phyloP scores from a whole-genome alignment of 2,113 vertebrate genomes.

The Vireo altiloquus region DNA sequence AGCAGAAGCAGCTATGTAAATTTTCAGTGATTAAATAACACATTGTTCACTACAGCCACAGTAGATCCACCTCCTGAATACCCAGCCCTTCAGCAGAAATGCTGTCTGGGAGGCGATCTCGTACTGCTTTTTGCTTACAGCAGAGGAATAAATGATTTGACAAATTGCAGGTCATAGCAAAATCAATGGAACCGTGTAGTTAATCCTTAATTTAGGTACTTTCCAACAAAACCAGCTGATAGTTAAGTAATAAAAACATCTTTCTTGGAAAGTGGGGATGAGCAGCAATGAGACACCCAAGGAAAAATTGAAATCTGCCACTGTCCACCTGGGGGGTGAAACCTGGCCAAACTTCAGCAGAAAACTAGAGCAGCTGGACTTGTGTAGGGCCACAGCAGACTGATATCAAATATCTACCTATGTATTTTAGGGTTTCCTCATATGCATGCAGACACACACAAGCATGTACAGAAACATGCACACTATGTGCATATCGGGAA shows the following conservation, averaged over 20 bases:
- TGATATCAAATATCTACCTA: not conserved
- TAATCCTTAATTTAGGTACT: not conserved
- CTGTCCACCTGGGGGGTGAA: not conserved
- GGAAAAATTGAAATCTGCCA: not conserved
- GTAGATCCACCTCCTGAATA: not conserved
- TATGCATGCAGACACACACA: not conserved
- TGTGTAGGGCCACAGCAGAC: not conserved
- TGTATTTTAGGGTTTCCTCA: not conserved
- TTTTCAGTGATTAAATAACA: not conserved
- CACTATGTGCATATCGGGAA: not conserved
- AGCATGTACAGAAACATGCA: not conserved
- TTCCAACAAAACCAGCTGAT: not conserved
- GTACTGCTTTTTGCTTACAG: not conserved
- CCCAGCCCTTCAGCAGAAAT: not conserved
- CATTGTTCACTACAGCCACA: not conserved
- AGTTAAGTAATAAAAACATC: not conserved
- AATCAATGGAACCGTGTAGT: not conserved
- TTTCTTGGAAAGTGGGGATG: not conserved
- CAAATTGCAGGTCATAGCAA: not conserved
- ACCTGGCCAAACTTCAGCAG: not conserved
- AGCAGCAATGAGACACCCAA: not conserved
- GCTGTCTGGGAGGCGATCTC: not conserved
- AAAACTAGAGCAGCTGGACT: not conserved
- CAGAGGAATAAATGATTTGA: not conserved
- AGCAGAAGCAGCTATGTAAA: slow-evolving; percentile 6